phyloP scores from a whole-genome alignment of 2,888 invertebrate species.

The Chirona hameri region DNA sequence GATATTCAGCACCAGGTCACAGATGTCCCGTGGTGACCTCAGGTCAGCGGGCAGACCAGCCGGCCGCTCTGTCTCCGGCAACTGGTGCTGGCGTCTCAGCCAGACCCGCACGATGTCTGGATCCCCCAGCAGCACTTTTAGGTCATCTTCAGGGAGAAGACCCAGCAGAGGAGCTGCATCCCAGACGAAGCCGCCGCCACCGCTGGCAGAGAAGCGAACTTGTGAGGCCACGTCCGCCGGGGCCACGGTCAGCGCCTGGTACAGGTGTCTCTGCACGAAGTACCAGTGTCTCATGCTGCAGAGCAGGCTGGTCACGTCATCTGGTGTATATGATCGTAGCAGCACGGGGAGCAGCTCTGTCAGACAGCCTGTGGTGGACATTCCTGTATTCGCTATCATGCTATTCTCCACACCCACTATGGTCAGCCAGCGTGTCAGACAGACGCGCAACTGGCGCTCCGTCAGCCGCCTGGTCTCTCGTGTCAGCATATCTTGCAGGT shows the following conservation, averaged over 20 bases:
- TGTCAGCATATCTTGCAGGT: not conserved
- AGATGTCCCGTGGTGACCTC: no score
- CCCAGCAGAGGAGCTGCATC: no score
- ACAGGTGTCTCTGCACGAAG: not conserved
- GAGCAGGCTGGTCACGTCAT: not conserved
- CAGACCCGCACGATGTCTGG: no score
- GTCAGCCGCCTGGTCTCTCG: not conserved
- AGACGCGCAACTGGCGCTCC: not conserved
- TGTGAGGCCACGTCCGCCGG: no score
- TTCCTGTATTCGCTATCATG: not conserved
- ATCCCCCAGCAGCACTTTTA: no score
- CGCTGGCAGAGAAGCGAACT: no score
- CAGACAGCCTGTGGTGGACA: not conserved
- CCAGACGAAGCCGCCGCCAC: no score
- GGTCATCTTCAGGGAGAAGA: no score
- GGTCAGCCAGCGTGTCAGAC: not conserved
- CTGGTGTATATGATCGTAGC: not conserved
- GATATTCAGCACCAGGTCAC: no score
- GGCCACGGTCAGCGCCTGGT: conserved; percentile 32
- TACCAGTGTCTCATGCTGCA: not conserved
- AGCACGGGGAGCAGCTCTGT: not conserved
- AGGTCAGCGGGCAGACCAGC: no score
- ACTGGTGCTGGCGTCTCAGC: no score
- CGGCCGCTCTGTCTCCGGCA: no score
- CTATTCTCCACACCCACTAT: not conserved